Conservation (phyloP, 2,113 vertebrate species). For the Lipotes vexillifer region DNA sequence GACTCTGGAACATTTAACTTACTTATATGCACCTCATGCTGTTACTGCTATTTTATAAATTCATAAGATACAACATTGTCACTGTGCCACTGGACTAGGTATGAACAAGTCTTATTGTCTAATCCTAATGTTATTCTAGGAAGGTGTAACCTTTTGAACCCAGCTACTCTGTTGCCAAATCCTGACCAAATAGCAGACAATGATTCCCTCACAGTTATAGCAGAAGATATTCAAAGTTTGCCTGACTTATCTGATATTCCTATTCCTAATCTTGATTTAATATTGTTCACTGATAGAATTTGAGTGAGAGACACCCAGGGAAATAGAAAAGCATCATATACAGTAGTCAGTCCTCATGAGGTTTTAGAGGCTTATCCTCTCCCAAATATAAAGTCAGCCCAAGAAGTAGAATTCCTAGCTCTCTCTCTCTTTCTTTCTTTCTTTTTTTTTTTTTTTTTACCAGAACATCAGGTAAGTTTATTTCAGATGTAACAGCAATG, state of each 20-base stretch:
- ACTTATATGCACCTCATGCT: not conserved
- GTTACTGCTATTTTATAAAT: not conserved
- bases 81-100: not conserved
- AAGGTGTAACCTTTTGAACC: not conserved
- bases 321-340: not conserved
- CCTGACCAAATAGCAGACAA: not conserved
- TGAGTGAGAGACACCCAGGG: not conserved
- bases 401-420: not conserved
- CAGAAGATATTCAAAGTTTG: not conserved
- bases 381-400: not conserved
- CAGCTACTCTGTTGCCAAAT: not conserved
- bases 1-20: not conserved
- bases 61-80: not conserved
- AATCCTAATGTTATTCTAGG: not conserved
- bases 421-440: no score
- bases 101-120: not conserved
- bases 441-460: constrained; percentile 52
- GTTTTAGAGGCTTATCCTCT: not conserved
- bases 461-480: constrained; percentile 77
- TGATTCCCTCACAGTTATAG: not conserved
- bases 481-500: constrained; percentile 80
- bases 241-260: not conserved
- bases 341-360: not conserved
- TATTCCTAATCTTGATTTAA: not conserved
- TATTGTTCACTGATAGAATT: not conserved